Evolutionary conservation across 2,113 vertebrate genomes (phyloP).

Genomic region (Rissa tridactyla): DNA sequence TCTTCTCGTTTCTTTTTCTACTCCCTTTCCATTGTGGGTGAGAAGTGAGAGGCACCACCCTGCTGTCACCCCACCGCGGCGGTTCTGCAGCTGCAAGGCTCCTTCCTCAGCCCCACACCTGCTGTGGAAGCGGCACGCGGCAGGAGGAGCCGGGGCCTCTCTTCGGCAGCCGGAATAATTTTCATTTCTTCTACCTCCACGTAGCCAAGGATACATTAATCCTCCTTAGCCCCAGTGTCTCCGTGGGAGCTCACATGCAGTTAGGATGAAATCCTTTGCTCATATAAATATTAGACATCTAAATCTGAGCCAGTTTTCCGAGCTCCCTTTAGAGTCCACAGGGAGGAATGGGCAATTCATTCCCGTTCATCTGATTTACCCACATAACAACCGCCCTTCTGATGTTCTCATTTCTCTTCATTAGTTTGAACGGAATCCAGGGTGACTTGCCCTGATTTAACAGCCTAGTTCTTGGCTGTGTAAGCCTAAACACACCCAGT

Average conservation of each 20-base stretch:
- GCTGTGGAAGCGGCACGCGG: neutral
- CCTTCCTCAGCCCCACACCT: neutral
- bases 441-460: neutral
- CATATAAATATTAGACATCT: neutral
- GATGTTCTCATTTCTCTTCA: neutral
- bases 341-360: neutral
- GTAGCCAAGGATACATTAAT: neutral
- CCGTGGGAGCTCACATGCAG: neutral
- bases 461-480: neutral
- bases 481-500: neutral
- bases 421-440: neutral
- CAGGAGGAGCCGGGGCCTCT: neutral
- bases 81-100: rapidly evolving
- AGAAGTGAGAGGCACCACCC: neutral
- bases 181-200: neutral
- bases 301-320: neutral
- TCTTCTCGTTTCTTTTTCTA: neutral
- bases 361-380: neutral
- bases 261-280: neutral
- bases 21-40: neutral
- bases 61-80: rapidly evolving
- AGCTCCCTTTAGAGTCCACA: neutral
- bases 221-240: neutral
- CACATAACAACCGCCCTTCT: neutral
- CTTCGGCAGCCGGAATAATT: neutral